phyloP scores from a whole-genome alignment of 2,888 invertebrate genomes.

The Eueremaeus valkanovi region DNA sequence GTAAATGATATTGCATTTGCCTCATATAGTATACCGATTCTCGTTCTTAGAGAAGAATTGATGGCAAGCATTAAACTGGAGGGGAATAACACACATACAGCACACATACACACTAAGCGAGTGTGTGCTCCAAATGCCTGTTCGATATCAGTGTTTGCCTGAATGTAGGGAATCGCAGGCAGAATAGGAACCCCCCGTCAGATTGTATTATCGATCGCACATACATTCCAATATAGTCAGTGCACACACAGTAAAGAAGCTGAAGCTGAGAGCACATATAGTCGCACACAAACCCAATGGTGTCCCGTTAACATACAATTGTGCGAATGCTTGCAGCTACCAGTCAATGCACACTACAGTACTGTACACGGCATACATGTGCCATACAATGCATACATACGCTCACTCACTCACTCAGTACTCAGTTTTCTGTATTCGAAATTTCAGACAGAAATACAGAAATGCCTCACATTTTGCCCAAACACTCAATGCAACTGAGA shows the following conservation, averaged over 20 bases:
- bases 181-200: constrained; percentile 30
- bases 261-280: constrained; percentile 21
- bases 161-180: constrained; percentile 14
- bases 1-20: constrained; percentile 29
- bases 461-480: constrained; percentile 35
- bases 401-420: background rate
- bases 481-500: constrained; percentile 30
- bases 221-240: constrained; percentile 29
- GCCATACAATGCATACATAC: constrained; percentile 8
- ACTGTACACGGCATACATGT: background rate
- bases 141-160: constrained; percentile 27
- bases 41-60: constrained; percentile 9
- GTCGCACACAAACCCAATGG: constrained; percentile 34
- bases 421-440: background rate
- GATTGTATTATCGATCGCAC: constrained; percentile 34
- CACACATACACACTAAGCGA: background rate
- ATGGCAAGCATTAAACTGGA: constrained; percentile 25
- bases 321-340: constrained; percentile 25
- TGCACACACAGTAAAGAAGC: constrained; percentile 17
- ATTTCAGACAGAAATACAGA: constrained; percentile 30
- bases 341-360: constrained; percentile 25
- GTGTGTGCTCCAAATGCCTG: constrained; percentile 30
- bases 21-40: constrained; percentile 8
- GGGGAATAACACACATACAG: constrained; percentile 3
- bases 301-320: constrained; percentile 35